Evolutionary conservation across 2,797 vertebrate genomes (phyloP), one percentile per base, ranked within the genome.

Genomic region (Crenichthys baileyi): DNA sequence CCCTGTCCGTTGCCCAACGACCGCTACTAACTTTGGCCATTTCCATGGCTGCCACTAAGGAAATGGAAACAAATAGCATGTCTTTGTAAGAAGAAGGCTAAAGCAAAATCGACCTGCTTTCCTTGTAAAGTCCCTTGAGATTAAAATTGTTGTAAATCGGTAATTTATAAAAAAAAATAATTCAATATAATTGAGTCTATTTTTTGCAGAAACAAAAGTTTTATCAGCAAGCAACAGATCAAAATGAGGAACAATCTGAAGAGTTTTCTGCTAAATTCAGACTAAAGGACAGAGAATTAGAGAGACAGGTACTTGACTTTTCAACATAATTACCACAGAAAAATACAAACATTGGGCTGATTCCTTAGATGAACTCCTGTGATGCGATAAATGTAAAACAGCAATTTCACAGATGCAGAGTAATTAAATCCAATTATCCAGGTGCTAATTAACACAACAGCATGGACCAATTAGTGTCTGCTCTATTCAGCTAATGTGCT

Each of bases 401-500:
- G 65, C 24, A 16, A 48, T 55, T 67, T 76, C 60, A 65, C 51
- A 76, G 73, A 71, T 60, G 72, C 48, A 41, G 31, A 16, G 2
- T 65, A 63, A 83, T 85, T 77, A 61, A 60, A 65, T 68, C n/a
- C 48, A 83, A 65, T 88, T 81, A 75, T 70, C 24, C 72, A 71
- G 83, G 56, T 29, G 70, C 31, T 73, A 75, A 77, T 85, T 85
- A 81, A 51, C 70, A 53, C 11, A 36, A 50, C 65, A 44, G 26
- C 60, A 16, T 9, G 5, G 44, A 61, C 71, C 41, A 70, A 70
- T 70, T 70, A 70, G 41, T 8, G 12, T 70, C 67, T 70, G 24
- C 58, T 77, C 39, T 7, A 0, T 68, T 79, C 16, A n/a, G 31
- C 51, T 61, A 22, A 56, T 50, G 16, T 73, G 70, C 61, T 55